Conservation (phyloP, 1,140 invertebrate species). For the Manduca sexta region DNA sequence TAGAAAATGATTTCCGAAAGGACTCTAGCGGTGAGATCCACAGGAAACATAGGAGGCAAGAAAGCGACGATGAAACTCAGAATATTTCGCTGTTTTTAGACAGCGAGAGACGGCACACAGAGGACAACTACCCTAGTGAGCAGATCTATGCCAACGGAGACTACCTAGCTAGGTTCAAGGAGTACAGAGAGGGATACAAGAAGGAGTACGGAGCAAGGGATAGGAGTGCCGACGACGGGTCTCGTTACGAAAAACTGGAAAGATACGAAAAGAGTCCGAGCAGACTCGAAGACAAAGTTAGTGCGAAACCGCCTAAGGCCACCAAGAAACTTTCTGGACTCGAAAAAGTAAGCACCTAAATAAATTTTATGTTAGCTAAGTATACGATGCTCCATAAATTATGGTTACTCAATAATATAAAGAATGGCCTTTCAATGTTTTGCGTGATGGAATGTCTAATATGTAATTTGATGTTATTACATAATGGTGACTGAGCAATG, state of each 20-base stretch:
- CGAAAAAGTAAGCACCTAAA: slow-evolving; percentile 73
- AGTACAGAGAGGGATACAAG: slow-evolving; percentile 43
- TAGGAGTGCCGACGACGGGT: slow-evolving; percentile 76
- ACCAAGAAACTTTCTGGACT: slow-evolving; percentile 78
- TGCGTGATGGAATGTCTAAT: no score
- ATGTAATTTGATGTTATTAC: no score
- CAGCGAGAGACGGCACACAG: slow-evolving; percentile 78
- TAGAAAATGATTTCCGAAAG: slow-evolving; percentile 84
- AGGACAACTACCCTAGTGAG: slow-evolving; percentile 70
- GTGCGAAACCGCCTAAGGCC: slow-evolving; percentile 76
- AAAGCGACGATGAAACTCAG: slow-evolving; percentile 78
- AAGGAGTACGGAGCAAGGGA: slow-evolving; percentile 76
- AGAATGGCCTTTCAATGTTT: no score
- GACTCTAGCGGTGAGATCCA: slow-evolving; percentile 77
- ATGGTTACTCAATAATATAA: no score
- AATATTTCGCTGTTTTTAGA: slow-evolving; percentile 77
- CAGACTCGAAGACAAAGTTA: slow-evolving; percentile 63
- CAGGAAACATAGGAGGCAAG: slow-evolving; percentile 51
- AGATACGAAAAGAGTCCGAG: slow-evolving; percentile 71
- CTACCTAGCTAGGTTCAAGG: slow-evolving; percentile 48
- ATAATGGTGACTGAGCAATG: no score
- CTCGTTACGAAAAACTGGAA: slow-evolving; percentile 74
- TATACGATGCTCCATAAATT: no score
- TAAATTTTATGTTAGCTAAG: neutral
- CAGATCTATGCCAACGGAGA: slow-evolving; percentile 65